Conservation (phyloP, 2,113 vertebrate genomes). For the Oncorhynchus gorbuscha region DNA sequence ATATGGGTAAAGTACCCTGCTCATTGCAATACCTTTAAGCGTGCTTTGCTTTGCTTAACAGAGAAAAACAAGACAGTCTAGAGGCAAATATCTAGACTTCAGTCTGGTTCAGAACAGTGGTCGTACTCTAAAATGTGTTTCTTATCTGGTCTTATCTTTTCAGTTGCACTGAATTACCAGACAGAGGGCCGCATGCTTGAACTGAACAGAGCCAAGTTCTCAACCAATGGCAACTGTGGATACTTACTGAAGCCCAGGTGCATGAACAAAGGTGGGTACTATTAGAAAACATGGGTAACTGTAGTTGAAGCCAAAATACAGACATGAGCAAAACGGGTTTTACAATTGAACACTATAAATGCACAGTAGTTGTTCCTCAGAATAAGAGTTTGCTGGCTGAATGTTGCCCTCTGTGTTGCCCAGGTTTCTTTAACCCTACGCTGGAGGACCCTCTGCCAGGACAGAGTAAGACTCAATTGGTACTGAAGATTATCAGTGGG, state of each 20-base stretch:
- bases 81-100: background rate
- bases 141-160: constrained; percentile 22
- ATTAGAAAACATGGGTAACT: background rate
- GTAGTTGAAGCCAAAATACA: too few relatives aligned
- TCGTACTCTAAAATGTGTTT: background rate
- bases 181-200: constrained; percentile 94
- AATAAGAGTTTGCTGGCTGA: background rate
- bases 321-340: too few relatives aligned
- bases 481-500: constrained; percentile 91
- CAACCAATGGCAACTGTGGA: constrained; percentile 90
- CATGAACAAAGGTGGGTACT: constrained; percentile 77
- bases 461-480: constrained; percentile 86
- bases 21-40: background rate
- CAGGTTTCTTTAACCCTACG: constrained; percentile 90
- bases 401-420: background rate
- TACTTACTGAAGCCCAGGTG: constrained; percentile 91
- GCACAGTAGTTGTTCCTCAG: background rate
- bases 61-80: background rate
- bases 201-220: constrained; percentile 91
- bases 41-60: background rate
- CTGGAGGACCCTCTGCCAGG: constrained; percentile 85
- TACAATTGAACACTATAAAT: too few relatives aligned
- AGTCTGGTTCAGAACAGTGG: background rate
- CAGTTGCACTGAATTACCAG: constrained; percentile 96
- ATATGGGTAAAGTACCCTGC: constrained; percentile 78